These are phyloP conservation scores for Cheirogaleus medius DNA, from an alignment of 2,113 vertebrate genomes.

Conservation along the genomic window DNA sequence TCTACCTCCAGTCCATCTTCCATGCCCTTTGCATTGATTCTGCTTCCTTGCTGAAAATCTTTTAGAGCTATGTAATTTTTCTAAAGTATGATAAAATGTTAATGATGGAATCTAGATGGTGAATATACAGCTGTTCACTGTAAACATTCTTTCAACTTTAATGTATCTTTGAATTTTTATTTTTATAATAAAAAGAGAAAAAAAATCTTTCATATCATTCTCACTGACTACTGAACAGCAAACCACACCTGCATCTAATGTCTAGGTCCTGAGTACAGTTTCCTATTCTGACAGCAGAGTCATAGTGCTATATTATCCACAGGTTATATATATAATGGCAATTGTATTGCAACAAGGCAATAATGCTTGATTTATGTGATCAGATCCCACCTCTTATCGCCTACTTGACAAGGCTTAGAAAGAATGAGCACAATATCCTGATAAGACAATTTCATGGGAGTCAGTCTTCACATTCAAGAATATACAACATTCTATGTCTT, in stretches of 20 bases:
- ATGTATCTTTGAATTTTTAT: not conserved
- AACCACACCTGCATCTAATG: not conserved
- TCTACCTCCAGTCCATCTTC: not conserved
- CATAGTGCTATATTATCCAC: not conserved
- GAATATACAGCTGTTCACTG: not conserved
- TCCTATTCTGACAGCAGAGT: not conserved
- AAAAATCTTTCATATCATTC: not conserved
- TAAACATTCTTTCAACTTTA: not conserved
- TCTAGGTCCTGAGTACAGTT: not conserved
- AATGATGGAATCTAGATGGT: not conserved
- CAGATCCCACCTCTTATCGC: not conserved
- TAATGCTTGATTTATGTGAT: not conserved
- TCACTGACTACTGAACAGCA: not conserved
- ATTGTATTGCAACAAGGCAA: not conserved
- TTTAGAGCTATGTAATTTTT: not conserved
- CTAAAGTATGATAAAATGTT: not conserved
- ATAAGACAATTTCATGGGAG: not conserved
- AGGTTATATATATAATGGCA: not conserved
- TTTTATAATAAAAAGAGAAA: not conserved
- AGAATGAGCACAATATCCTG: not conserved
- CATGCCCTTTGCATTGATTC: not conserved
- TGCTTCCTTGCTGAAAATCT: not conserved
- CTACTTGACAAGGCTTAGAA: not conserved
- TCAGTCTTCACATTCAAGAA: not conserved
- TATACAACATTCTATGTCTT: not conserved